Evolutionary conservation across 2,888 invertebrate genomes (phyloP), one percentile per base, ranked within the genome.

Genomic region (Lottia scabra): DNA sequence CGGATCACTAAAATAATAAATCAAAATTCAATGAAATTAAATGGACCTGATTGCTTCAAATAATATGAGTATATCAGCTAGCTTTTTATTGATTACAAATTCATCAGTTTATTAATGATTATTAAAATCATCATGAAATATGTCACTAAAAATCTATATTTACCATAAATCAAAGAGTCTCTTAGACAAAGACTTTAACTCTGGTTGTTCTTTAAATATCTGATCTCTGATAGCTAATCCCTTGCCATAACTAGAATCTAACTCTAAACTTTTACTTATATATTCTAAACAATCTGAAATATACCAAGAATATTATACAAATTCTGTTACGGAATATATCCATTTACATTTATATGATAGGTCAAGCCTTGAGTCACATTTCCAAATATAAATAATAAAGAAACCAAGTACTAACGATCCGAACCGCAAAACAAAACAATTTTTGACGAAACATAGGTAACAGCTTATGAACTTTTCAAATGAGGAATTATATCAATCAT

Each of bases 161-260:
- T 78, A 88, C 88, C 88, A 89, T 43, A 83, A 77, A 62, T 78
- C 71, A 75, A 88, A 89, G 71, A 86, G 81, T 26, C 85, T 79
- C 43, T 75, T 78, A 30, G 85, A 82, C 44, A 86, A 81, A 43
- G 77, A 92, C 89, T 91, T 91, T 77, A 95, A 90, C 74, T 92
- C 92, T 66, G 95, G 93, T 89, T 93, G 92, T 80, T 92, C 92
- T 76, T 92, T 91, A 83, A 93, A 94, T 80, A 96, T 95, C 81
- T 93, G 91, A 86, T 93, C 93, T 76, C 94, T 91, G 75, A 96
- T 92, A 0, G 93, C 93, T 73, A 94, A 90, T 5, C 95, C 96
- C 88, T 95, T 93, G 8, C 93, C 88, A 87, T 95, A 96, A 67
- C 92, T 92, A 0, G 93, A 91, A 90, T 96, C 95, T 74, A 93